Evolutionary conservation across 2,888 invertebrate species (phyloP).

Genomic region (Tachina grossa): DNA sequence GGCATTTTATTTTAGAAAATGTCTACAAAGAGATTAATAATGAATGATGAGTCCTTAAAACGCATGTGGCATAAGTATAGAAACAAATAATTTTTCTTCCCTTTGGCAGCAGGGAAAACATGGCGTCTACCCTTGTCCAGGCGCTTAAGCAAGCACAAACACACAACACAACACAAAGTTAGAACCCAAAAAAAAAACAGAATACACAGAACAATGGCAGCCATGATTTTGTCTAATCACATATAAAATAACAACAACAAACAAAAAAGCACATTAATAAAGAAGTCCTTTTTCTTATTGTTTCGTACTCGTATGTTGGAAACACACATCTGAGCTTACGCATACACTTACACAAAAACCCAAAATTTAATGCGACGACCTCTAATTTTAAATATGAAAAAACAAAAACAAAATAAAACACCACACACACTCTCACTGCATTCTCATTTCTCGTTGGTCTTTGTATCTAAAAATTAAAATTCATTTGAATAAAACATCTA

Average conservation of each 20-base stretch:
- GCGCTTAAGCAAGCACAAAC: conserved; percentile 73
- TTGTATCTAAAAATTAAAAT: conserved; percentile 76
- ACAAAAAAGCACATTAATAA: conserved; percentile 28
- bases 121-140: conserved; percentile 62
- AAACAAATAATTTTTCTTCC: conserved; percentile 76
- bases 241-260: conserved; percentile 43
- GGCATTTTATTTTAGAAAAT: conserved; percentile 56
- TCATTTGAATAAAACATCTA: conserved; percentile 76
- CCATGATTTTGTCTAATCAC: conserved; percentile 72
- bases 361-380: conserved; percentile 60
- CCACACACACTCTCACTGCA: conserved; percentile 28
- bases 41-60: conserved; percentile 77
- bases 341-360: conserved; percentile 71
- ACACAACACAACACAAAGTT: not conserved
- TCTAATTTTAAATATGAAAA: conserved; percentile 21
- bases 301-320: conserved; percentile 8
- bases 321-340: conserved; percentile 54
- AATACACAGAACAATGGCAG: conserved; percentile 64
- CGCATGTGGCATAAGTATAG: conserved; percentile 79
- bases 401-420: conserved; percentile 31
- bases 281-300: conserved; percentile 65
- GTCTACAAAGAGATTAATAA: conserved; percentile 70
- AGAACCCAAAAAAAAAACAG: not conserved
- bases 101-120: conserved; percentile 60
- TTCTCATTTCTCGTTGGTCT: conserved; percentile 67